Evolutionary conservation across 2,797 vertebrate genomes (phyloP), one percentile per base, ranked within the genome.

Genomic region (Catostomus latipinnis): DNA sequence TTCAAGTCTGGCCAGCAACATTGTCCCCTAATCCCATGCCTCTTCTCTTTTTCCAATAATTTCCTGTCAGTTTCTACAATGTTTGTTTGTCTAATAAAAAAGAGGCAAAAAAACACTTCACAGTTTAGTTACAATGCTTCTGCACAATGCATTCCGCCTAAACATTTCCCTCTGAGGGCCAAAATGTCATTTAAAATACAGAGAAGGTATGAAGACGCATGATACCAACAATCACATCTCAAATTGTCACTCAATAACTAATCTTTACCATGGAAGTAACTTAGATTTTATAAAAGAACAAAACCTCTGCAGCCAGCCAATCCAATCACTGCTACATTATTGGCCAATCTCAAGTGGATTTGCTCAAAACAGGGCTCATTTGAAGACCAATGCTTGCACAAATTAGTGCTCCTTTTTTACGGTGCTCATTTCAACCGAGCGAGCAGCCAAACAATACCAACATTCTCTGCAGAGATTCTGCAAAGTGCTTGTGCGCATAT

Each of bases 341-440:
- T 34, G 34, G 22, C 67, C 57, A 22, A 13, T 62, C 62, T 63
- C 11, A 53, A 49, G 34, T 71, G 34, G 4, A n/a, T 34, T n/a
- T 54, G 50, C n/a, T 68, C n/a, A 10, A 34, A 16, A n/a, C 18
- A 12, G 46, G n/a, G 43, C 13, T 76, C 45, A 62, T 71, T 71
- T 62, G 57, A 71, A 71, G 75, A 77, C 66, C 75, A 45, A 48
- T 61, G 49, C 52, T 49, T 71, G 57, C 14, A 69, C 57, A 71
- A 79, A 79, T 79, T 62, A 71, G n/a, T 46, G 34, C 1, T 61
- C 8, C 34, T 34, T 34, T 65, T 78, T 71, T 56, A 60, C 4
- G 5, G 49, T 46, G 14, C 50, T 56, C 68, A 56, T 78, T 68
- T 71, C 68, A 65, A 8, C 60, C 22, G 71, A 56, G 68, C 8